phyloP scores from a whole-genome alignment of 2,113 vertebrate species.

The Microcebus jonahi region DNA sequence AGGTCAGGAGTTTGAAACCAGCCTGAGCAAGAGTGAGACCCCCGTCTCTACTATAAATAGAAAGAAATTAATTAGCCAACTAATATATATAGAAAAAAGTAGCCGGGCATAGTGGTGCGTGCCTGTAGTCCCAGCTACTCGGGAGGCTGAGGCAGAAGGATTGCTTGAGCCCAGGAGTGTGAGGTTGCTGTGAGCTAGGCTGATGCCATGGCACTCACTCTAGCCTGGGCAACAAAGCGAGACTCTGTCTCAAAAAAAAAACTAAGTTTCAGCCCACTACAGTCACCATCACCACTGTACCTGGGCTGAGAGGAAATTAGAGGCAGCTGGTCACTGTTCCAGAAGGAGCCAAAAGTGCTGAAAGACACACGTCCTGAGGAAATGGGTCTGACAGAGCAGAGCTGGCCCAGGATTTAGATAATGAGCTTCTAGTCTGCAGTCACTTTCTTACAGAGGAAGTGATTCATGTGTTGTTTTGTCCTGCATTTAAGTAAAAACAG shows the following conservation, averaged over 20 bases:
- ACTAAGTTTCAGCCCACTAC: neutral
- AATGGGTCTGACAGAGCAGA: neutral
- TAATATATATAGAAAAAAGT: too few species aligned
- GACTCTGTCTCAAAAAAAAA: neutral
- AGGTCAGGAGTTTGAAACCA: too few species aligned
- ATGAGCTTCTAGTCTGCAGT: neutral
- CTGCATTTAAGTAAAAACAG: conserved; percentile 46
- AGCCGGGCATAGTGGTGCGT: too few species aligned
- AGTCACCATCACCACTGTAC: neutral
- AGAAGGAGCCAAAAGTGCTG: neutral
- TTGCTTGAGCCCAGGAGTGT: too few species aligned
- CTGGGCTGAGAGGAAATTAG: neutral
- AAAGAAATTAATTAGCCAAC: too few species aligned
- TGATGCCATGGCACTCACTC: too few species aligned
- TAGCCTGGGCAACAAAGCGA: too few species aligned
- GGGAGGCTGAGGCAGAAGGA: too few species aligned
- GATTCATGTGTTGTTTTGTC: conserved; percentile 54
- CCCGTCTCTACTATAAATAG: too few species aligned
- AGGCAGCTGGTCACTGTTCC: neutral
- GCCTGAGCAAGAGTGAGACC: too few species aligned
- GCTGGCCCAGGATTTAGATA: neutral
- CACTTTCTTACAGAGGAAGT: conserved; percentile 4
- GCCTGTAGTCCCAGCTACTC: too few species aligned
- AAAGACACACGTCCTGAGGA: conserved; percentile 43
- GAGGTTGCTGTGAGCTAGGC: too few species aligned